Evolutionary conservation across 2,113 vertebrate genomes (phyloP).

Genomic region (Oncorhynchus gorbuscha): DNA sequence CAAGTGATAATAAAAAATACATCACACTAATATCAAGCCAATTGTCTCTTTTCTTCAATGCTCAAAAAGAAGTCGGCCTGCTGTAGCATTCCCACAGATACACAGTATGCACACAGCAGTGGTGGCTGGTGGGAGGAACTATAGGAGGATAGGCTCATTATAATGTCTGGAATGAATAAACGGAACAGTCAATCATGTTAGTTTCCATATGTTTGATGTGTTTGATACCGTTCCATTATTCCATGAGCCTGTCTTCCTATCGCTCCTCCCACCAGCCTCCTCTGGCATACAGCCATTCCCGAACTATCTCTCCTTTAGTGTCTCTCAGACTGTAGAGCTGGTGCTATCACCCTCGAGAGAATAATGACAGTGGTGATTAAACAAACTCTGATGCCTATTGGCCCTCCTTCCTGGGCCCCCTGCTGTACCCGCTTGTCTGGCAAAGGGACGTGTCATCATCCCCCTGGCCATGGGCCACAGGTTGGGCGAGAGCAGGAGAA

Average conservation of each 20-base stretch:
- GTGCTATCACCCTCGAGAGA: not conserved
- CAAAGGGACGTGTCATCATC: not conserved
- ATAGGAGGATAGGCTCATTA: too few relatives aligned
- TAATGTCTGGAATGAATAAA: too few relatives aligned
- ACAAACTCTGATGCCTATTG: not conserved
- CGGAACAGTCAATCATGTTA: too few relatives aligned
- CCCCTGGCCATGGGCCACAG: too few relatives aligned
- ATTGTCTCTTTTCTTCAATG: not conserved
- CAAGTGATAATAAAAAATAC: not conserved
- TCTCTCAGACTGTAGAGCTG: not conserved
- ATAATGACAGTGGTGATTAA: not conserved
- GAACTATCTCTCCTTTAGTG: not conserved
- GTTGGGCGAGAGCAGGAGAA: slow-evolving; percentile 1
- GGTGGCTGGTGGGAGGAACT: too few relatives aligned
- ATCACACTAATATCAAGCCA: not conserved
- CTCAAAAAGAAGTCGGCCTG: not conserved
- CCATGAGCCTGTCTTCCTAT: too few relatives aligned
- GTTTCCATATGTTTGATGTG: too few relatives aligned
- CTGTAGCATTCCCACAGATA: not conserved
- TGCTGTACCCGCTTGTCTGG: not conserved
- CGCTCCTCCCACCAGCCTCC: too few relatives aligned
- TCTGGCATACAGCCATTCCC: not conserved
- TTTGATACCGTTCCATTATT: too few relatives aligned
- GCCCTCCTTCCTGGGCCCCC: not conserved
- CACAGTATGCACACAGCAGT: not conserved